Evolutionary conservation across 1,140 invertebrate species (phyloP), one percentile per base, ranked within the genome.

Genomic region (Atopsyche davidsoni): DNA sequence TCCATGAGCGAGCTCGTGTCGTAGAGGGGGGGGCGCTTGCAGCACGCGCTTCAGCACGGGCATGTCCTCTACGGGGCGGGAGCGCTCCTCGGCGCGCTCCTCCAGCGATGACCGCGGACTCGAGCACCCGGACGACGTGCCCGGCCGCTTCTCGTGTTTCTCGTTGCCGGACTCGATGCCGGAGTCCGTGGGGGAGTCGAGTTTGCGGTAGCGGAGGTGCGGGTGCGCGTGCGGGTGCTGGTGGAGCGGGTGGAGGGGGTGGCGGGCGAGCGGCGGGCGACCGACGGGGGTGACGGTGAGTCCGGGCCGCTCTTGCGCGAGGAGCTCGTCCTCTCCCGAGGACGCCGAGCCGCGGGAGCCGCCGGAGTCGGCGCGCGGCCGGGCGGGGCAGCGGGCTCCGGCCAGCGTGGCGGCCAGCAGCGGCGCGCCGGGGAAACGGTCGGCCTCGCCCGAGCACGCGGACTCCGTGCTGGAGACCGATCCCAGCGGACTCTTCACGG

Each of bases 111-210:
- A 91, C 3, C 87, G 74, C 4, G 87, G 89, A 67, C 87, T 90
- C 18, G 88, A 91, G 68, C 90, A 93, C 3, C 86, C 87, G 13
- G 85, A 89, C 25, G 84, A 85, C 52, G 81, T 81, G 1, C 79
- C 80, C 10, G 79, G 75, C 60, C 81, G 81, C 61, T 76, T 75
- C 59, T 87, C 86, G 57, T 87, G 85, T 59, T 88, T 89, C 69
- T 91, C 87, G 28, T 89, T 91, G n/a, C 90, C 89, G 1, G 86
- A 89, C 64, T 94, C 90, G 59, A 94, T 93, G 22, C 91, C 92
- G 32, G 89, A 93, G 68, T 95, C 92, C 53, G 85, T 90, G 7
- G 89, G 90, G 4, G 88, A 92, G 61, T 93, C 89, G 22, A 92
- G 72, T 61, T 92, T 90, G 23, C 88, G 78, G 64, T 88, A 85